These are phyloP conservation scores for Stylophora pistillata DNA, from an alignment of 64 coral and sea anemone genomes.

Conservation along the genomic window DNA sequence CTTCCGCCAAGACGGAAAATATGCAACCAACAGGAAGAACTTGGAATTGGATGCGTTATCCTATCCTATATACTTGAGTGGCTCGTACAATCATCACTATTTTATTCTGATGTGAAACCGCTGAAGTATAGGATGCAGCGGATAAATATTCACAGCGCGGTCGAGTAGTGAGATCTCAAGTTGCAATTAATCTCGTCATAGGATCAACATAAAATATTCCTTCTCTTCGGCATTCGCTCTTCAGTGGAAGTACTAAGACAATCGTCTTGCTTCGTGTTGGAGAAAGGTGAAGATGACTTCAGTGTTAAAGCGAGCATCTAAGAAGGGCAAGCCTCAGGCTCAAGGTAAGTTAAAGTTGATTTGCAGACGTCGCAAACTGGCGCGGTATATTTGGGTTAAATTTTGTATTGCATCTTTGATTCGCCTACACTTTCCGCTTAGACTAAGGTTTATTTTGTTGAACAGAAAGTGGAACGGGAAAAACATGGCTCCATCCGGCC, in stretches of 20 bases:
- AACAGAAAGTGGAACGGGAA: constrained; percentile 38
- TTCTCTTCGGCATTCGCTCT: too few species aligned
- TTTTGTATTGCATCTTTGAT: neutral
- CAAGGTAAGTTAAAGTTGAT: neutral
- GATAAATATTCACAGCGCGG: neutral
- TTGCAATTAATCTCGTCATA: neutral
- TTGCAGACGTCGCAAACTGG: neutral
- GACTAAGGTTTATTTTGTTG: constrained; percentile 1
- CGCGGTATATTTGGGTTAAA: neutral
- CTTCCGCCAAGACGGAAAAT: too few species aligned
- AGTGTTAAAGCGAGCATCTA: constrained; percentile 40
- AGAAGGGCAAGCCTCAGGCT: constrained; percentile 63
- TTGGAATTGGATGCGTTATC: too few species aligned
- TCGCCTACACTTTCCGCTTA: neutral
- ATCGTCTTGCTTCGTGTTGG: too few species aligned
- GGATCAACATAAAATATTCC: too few species aligned
- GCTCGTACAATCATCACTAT: too few species aligned
- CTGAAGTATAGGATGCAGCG: neutral
- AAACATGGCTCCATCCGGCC: constrained; percentile 56
- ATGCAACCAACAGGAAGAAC: too few species aligned
- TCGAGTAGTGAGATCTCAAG: neutral
- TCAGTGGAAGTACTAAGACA: too few species aligned
- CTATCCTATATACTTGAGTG: too few species aligned
- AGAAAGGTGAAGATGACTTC: constrained; percentile 40
- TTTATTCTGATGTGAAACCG: too few species aligned